A percentile compares a stretch with the other conserved stretches of the same genome.
Conservation (phyloP, 2,797 vertebrate species). For the Notolepis coatsorum region DNA sequence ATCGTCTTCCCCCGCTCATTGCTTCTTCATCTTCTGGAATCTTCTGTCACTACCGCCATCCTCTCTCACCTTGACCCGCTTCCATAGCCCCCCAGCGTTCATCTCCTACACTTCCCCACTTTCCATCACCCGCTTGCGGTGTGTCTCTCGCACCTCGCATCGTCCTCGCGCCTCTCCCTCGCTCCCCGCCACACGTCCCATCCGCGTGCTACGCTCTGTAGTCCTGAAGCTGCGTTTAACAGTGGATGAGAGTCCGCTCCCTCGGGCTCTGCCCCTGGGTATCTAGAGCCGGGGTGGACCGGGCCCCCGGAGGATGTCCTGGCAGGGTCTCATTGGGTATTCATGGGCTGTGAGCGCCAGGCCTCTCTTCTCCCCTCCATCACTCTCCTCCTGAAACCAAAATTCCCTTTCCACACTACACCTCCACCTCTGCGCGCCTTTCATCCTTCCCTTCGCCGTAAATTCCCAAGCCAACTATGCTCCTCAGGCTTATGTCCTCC, state of each 20-base stretch:
- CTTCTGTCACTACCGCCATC: background rate
- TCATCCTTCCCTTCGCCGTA: background rate
- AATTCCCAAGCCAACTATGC: background rate
- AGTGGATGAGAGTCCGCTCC: conserved; percentile 66
- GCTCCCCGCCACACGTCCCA: background rate
- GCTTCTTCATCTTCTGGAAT: conserved; percentile 15
- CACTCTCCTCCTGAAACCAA: conserved; percentile 19
- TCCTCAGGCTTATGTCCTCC: background rate
- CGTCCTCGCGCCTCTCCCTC: conserved; percentile 34
- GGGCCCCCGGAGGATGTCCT: conserved; percentile 38
- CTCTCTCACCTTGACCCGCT: conserved; percentile 41
- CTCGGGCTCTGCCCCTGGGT: conserved; percentile 35
- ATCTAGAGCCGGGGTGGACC: conserved; percentile 54
- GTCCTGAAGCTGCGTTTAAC: conserved; percentile 68
- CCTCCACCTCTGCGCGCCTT: background rate
- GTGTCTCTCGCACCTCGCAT: conserved; percentile 21
- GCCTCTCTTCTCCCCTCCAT: conserved; percentile 17
- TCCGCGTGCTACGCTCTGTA: conserved; percentile 42
- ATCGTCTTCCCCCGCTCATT: conserved; percentile 2
- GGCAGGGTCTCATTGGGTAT: conserved; percentile 56
- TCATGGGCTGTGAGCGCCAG: conserved; percentile 49
- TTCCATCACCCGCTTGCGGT: conserved; percentile 44
- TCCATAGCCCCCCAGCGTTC: conserved; percentile 43
- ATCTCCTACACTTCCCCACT: conserved; percentile 46
- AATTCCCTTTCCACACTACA: conserved; percentile 35